Percentiles rank a stretch among this genome's conserved stretches.
These are phyloP conservation scores for Taenaris catops DNA, from an alignment of 2,888 invertebrate genomes.

Conservation along the genomic window DNA sequence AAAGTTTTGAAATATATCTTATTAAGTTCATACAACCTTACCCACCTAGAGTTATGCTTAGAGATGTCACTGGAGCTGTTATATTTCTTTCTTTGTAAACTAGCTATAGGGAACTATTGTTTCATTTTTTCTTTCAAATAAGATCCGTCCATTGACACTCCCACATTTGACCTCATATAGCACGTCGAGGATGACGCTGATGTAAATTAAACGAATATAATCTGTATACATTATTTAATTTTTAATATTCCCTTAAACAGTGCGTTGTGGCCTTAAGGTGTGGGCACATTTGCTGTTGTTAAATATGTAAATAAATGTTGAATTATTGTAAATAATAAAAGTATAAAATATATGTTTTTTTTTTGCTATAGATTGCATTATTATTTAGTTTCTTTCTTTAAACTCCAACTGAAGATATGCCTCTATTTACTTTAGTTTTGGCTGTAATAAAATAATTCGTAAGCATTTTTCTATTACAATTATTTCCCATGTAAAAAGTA, in stretches of 20 bases:
- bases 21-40: no score
- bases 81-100: conserved; percentile 39
- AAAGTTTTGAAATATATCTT: no score
- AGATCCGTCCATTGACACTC: conserved; percentile 38
- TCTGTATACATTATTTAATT: conserved; percentile 48
- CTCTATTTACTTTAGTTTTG: no score
- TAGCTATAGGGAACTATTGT: conserved; percentile 33
- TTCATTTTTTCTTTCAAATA: conserved; percentile 19
- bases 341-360: conserved; percentile 77
- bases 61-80: conserved; percentile 39
- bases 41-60: conserved; percentile 25
- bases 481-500: no score
- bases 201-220: conserved; percentile 31
- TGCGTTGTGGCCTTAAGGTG: conserved; percentile 58
- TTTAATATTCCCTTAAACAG: conserved; percentile 59
- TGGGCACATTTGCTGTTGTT: conserved; percentile 70
- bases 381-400: no score
- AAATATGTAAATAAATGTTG: conserved; percentile 78
- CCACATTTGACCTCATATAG: conserved; percentile 25
- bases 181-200: conserved; percentile 18
- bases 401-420: no score
- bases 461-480: no score
- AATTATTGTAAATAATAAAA: conserved; percentile 78
- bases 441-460: no score
- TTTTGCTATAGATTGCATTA: conserved; percentile 57